Evolutionary conservation across 2,113 vertebrate genomes (phyloP), one percentile per base, ranked within the genome.

Genomic region (Ptychochromis oligacanthus): DNA sequence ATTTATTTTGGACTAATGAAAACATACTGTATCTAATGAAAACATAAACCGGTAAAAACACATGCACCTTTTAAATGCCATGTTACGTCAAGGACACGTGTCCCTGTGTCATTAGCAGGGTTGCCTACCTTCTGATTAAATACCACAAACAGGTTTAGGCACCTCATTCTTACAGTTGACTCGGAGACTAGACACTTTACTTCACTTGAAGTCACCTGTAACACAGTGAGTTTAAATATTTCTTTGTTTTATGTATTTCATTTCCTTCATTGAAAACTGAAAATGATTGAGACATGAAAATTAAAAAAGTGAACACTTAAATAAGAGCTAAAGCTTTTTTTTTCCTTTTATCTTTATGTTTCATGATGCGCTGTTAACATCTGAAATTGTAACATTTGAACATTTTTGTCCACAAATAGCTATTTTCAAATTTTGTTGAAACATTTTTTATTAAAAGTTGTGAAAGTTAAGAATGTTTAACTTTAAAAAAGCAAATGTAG

Each of bases 141-240:
- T 80, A 67, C 54, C 18, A 13, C 28, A 72, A 88, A 89, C 93
- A 55, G 78, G 90, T 91, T 91, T 6, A 18, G 78, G 3, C 31
- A 72, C 2, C 0, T 24, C 49, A 77, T 20, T 82, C 18, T n/a
- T 24, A 1, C 1, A 59, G 38, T 2, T 38, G 7, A 31, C 55
- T 15, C 0, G 2, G 6, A 36, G 43, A 11, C 9, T 8, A 12
- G 18, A 34, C 20, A 8, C 61, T 15, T 15, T 2, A 18, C 59
- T 46, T 3, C 40, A 40, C 4, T 28, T 77, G 58, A 54, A 74
- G 43, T 6, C 18, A 17, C 20, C 82, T 36, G 54, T 18, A 8
- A 46, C 31, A 54, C 36, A 13, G 92, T 92, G 84, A 88, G 91
- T 83, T 12, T 1, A 7, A 60, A 22, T 54, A 56, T 65, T 36